phyloP scores from a whole-genome alignment of 2,797 vertebrate genomes.

The Tokudaia tokunoshimensis region DNA sequence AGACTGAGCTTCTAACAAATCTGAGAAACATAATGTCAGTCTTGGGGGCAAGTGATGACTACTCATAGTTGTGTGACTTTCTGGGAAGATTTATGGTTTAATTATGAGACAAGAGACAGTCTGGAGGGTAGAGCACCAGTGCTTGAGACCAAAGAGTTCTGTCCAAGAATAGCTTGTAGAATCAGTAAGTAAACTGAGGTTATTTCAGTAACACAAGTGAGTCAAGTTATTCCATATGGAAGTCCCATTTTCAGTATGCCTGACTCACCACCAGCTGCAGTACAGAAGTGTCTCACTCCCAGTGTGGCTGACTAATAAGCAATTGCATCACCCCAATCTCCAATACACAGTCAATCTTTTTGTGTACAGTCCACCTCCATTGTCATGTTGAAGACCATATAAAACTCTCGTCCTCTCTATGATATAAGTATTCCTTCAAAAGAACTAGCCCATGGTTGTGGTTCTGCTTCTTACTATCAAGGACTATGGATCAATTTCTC shows the following conservation, averaged over 20 bases:
- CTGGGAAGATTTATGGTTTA: not conserved
- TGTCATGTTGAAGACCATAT: not conserved
- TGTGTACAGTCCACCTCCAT: not conserved
- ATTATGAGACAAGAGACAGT: not conserved
- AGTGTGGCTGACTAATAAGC: not conserved
- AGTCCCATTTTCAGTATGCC: not conserved
- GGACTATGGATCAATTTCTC: too few relatives aligned
- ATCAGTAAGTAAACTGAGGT: too few relatives aligned
- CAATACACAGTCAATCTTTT: not conserved
- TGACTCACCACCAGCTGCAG: not conserved
- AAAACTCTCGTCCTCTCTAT: not conserved
- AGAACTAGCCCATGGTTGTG: not conserved
- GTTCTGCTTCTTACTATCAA: not conserved
- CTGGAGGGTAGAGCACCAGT: not conserved
- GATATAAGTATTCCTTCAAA: not conserved
- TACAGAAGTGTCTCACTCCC: not conserved
- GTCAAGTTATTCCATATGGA: not conserved
- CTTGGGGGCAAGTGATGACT: not conserved
- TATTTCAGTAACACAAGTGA: not conserved
- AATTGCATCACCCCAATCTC: not conserved
- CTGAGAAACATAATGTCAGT: not conserved
- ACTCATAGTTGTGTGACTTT: not conserved
- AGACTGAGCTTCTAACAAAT: not conserved
- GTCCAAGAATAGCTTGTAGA: not conserved
- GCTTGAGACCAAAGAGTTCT: not conserved